Percentiles rank a stretch among this genome's conserved stretches.
phyloP scores from a whole-genome alignment of 2,888 invertebrate species.

The Cryptops parisi region DNA sequence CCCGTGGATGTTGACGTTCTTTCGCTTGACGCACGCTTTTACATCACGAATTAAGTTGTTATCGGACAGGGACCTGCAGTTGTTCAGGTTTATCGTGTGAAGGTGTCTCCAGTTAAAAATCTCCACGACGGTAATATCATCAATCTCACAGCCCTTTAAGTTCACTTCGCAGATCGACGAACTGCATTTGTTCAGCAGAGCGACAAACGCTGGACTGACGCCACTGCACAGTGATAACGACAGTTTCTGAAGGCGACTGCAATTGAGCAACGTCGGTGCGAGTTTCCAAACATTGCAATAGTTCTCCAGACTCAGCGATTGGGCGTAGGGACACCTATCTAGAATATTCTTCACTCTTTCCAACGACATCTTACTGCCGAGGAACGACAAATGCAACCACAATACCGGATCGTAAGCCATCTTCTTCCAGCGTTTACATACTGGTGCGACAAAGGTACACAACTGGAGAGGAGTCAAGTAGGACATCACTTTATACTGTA shows the following conservation, averaged over 20 bases:
- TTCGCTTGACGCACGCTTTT: constrained; percentile 12
- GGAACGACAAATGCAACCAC: constrained; percentile 19
- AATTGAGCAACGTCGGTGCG: constrained; percentile 3
- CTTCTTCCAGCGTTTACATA: constrained; percentile 19
- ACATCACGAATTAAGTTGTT: constrained; percentile 15
- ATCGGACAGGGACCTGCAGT: constrained; percentile 18
- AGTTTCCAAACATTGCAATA: background rate
- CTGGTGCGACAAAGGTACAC: constrained; percentile 17
- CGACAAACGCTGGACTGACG: background rate
- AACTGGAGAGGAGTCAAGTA: constrained; percentile 19
- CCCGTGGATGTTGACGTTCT: constrained; percentile 19
- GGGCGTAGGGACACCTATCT: background rate
- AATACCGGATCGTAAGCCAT: constrained; percentile 19
- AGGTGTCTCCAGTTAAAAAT: constrained; percentile 15
- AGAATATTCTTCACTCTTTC: background rate
- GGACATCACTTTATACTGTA: constrained; percentile 20
- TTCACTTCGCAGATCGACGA: constrained; percentile 10
- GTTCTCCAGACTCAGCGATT: background rate
- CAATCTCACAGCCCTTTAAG: constrained; percentile 13
- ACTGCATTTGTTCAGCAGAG: background rate
- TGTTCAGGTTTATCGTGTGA: constrained; percentile 18
- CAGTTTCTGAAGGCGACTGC: background rate
- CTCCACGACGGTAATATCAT: constrained; percentile 1
- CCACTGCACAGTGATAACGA: constrained; percentile 11
- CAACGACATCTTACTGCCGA: background rate